These are phyloP conservation scores for Murina feae DNA, from an alignment of 2,113 vertebrate species.

Conservation along the genomic window DNA sequence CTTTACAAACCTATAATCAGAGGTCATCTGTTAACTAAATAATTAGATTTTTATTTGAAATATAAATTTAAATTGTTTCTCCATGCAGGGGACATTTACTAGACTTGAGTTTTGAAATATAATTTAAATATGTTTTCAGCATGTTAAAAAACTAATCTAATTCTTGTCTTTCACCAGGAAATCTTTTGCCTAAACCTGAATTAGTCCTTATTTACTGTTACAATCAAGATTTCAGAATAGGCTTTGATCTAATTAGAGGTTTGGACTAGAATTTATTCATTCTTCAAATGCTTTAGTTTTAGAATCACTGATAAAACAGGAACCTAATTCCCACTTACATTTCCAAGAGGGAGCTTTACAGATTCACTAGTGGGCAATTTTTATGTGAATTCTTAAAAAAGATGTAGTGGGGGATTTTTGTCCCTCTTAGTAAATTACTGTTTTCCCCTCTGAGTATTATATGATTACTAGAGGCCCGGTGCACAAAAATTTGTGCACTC, in stretches of 20 bases:
- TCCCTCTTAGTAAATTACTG: background rate
- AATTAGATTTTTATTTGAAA: constrained; percentile 53
- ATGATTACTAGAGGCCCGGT: too few species aligned
- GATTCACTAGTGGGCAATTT: background rate
- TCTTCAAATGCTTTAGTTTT: background rate
- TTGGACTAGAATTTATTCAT: background rate
- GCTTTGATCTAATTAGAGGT: background rate
- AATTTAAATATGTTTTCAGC: constrained; percentile 27
- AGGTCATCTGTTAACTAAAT: constrained; percentile 44
- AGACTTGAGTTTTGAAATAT: background rate
- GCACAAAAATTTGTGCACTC: too few species aligned
- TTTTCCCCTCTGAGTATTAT: background rate
- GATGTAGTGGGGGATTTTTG: background rate
- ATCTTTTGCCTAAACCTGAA: background rate
- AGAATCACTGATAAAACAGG: background rate
- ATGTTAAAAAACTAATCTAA: constrained; percentile 15
- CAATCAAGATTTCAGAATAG: background rate
- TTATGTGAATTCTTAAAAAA: background rate
- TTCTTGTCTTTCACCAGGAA: background rate
- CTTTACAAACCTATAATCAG: background rate
- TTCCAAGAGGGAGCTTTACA: background rate
- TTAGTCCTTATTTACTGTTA: background rate
- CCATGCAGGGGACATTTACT: background rate
- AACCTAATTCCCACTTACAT: background rate
- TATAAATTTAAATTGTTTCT: constrained; percentile 30